Percentiles rank a stretch among this genome's conserved stretches.
Evolutionary conservation across 2,797 vertebrate species (phyloP).

Genomic region (Lates japonicus): DNA sequence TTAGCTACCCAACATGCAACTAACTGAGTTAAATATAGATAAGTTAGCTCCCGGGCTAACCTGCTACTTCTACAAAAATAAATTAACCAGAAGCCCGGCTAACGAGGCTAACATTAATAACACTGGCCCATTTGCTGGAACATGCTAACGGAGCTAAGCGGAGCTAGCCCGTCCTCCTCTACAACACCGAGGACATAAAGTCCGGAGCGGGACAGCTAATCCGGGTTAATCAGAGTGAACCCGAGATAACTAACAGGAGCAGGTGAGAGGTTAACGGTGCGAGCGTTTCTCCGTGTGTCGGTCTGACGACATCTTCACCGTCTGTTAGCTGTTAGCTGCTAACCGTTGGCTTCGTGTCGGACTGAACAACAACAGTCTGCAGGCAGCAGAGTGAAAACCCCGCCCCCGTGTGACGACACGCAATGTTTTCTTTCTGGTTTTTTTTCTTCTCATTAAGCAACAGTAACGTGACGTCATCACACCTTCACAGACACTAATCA

Average conservation of each 20-base stretch:
- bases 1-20: too few relatives aligned
- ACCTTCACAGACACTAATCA: too few relatives aligned
- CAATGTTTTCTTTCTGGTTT: too few relatives aligned
- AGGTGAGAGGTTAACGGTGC: too few relatives aligned
- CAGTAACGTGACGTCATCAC: too few relatives aligned
- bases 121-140: constrained; percentile 27
- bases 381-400: background rate
- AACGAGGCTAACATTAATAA: constrained; percentile 18
- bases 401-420: too few relatives aligned
- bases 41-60: background rate
- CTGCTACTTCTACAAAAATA: background rate
- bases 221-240: background rate
- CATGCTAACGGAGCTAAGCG: constrained; percentile 57
- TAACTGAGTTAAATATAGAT: background rate
- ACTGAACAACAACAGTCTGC: constrained; percentile 30
- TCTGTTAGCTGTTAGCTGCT: constrained; percentile 4
- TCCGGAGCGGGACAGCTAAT: background rate
- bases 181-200: background rate
- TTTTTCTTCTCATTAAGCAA: too few relatives aligned
- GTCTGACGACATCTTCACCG: background rate
- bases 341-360: background rate
- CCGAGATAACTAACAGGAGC: background rate
- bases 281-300: background rate
- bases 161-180: constrained; percentile 27
- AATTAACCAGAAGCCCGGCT: background rate